These are phyloP conservation scores for Amiota communis DNA, from an alignment of 2,888 invertebrate species.

Conservation along the genomic window DNA sequence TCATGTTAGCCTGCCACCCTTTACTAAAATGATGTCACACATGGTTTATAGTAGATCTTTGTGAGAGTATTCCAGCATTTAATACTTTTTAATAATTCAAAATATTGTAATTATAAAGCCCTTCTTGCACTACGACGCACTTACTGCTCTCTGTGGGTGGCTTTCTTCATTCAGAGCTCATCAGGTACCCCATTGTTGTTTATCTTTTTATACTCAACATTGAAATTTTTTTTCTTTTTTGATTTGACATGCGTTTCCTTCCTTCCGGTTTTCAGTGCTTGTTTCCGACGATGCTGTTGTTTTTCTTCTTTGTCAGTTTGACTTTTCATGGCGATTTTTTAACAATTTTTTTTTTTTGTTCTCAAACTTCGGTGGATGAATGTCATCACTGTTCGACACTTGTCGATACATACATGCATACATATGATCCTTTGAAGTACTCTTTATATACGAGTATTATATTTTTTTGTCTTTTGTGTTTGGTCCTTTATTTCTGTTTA, in stretches of 20 bases:
- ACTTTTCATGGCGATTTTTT: slow-evolving; percentile 5
- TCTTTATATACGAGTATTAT: too few species aligned
- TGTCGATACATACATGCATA: too few species aligned
- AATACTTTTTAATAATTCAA: slow-evolving; percentile 32
- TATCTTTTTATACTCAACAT: slow-evolving; percentile 7
- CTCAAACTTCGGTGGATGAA: neutral
- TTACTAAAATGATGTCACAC: too few species aligned
- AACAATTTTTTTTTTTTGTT: slow-evolving; percentile 28
- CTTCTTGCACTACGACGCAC: neutral
- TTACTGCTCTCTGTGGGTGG: slow-evolving; percentile 1
- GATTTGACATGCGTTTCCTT: slow-evolving; percentile 6
- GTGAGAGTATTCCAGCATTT: neutral
- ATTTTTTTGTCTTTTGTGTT: neutral
- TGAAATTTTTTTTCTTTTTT: slow-evolving; percentile 11
- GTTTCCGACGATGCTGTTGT: slow-evolving; percentile 16
- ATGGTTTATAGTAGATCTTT: neutral
- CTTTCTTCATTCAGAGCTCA: neutral
- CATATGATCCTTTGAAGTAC: too few species aligned
- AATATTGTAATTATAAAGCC: slow-evolving; percentile 35
- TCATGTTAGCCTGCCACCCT: too few species aligned
- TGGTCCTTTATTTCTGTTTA: too few species aligned
- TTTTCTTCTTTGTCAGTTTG: neutral
- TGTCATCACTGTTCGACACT: too few species aligned
- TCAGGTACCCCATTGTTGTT: slow-evolving; percentile 23
- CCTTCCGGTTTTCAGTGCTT: slow-evolving; percentile 14